Evolutionary conservation across 2,797 vertebrate genomes (phyloP).

Genomic region (Toxotes lorentzi): DNA sequence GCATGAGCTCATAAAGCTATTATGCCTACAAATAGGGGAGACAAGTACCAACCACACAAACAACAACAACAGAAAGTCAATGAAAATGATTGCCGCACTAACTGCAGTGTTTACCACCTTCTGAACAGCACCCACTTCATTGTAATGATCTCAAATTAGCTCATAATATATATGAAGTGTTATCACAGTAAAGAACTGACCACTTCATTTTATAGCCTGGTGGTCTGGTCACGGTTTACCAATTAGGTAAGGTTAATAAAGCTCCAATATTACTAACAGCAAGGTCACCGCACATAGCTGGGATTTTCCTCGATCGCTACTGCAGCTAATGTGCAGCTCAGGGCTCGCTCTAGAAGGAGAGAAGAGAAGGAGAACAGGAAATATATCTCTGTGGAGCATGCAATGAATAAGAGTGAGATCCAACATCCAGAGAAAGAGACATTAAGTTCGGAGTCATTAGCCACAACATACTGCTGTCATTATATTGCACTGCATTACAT

Average conservation of each 20-base stretch:
- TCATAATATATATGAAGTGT: constrained; percentile 16
- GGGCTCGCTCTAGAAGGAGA: constrained; percentile 40
- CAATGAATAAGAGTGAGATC: constrained; percentile 36
- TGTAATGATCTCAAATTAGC: constrained; percentile 37
- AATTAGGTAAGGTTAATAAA: constrained; percentile 46
- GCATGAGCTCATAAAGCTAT: background rate
- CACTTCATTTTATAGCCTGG: constrained; percentile 27
- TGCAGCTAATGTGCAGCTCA: constrained; percentile 65
- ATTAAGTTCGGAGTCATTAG: constrained; percentile 72
- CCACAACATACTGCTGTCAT: constrained; percentile 63
- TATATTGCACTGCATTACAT: constrained; percentile 63
- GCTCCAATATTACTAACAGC: constrained; percentile 39
- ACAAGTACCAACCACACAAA: background rate
- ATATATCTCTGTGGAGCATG: constrained; percentile 37
- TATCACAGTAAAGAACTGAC: constrained; percentile 12
- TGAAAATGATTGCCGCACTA: constrained; percentile 19
- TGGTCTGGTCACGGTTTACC: too few species aligned
- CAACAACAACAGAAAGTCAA: constrained; percentile 4
- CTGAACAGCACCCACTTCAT: constrained; percentile 12
- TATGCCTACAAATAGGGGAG: background rate
- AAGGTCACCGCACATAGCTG: constrained; percentile 68
- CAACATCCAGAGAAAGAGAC: constrained; percentile 47
- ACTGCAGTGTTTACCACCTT: constrained; percentile 44
- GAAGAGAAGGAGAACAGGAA: constrained; percentile 47
- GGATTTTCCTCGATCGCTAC: constrained; percentile 52